phyloP scores from a whole-genome alignment of 2,113 vertebrate genomes.

The Sterrhoptilus dennistouni region DNA sequence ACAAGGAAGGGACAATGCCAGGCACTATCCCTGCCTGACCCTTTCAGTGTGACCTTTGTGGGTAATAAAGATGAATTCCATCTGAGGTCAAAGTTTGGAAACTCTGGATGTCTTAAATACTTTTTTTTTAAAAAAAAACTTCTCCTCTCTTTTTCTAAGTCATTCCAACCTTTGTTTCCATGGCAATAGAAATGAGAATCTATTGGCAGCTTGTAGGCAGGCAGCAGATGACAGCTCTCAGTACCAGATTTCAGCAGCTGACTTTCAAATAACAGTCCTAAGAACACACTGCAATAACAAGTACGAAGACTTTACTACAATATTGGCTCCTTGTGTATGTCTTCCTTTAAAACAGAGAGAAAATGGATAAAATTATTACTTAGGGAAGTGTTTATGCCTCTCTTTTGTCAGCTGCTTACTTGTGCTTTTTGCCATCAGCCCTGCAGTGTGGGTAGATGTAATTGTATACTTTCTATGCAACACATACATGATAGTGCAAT shows the following conservation, averaged over 20 bases:
- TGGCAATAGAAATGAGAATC: conserved; percentile 10
- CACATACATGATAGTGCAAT: not conserved
- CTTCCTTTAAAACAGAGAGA: not conserved
- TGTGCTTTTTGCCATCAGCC: not conserved
- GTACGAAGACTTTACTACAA: not conserved
- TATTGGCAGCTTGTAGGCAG: conserved; percentile 33
- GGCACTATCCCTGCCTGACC: not conserved
- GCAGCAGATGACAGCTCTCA: conserved; percentile 58
- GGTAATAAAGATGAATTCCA: not conserved
- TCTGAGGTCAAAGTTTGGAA: not conserved
- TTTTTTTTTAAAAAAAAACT: not conserved
- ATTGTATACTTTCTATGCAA: not conserved
- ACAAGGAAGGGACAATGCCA: not conserved
- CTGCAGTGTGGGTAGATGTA: not conserved
- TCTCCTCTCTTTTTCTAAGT: not conserved
- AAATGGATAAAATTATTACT: not conserved
- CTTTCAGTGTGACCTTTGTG: not conserved
- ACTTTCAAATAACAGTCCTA: conserved; percentile 28
- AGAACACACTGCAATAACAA: not conserved
- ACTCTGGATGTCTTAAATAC: not conserved
- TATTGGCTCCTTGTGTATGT: not conserved
- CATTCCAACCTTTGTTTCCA: conserved; percentile 22
- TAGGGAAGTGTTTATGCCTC: not conserved
- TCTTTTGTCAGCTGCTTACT: not conserved
- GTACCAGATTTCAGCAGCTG: conserved; percentile 26